Percentiles rank a stretch among this genome's conserved stretches.
Conservation (phyloP, 2,113 vertebrate species). For the Rhabdomys dilectus region DNA sequence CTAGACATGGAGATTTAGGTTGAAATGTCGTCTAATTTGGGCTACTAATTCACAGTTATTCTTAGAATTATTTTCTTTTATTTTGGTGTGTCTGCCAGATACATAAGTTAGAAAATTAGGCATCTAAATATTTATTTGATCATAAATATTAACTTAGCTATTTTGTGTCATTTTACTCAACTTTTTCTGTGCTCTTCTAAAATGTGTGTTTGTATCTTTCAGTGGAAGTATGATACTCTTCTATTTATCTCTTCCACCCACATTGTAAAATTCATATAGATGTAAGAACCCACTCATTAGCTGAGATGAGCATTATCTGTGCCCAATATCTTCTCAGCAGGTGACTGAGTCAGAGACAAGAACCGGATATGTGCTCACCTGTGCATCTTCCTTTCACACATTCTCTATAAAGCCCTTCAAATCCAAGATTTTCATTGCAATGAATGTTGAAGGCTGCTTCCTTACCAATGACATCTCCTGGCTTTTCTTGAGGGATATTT, state of each 20-base stretch:
- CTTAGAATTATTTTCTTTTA: neutral
- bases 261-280: neutral
- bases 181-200: neutral
- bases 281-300: neutral
- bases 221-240: neutral
- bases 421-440: too few relatives aligned
- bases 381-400: neutral
- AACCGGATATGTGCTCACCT: accelerated
- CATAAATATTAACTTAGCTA: neutral
- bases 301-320: neutral
- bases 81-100: neutral
- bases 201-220: neutral
- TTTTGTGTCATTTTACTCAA: neutral
- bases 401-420: too few relatives aligned
- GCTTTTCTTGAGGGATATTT: too few relatives aligned
- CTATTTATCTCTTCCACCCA: neutral
- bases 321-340: neutral
- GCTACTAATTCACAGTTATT: neutral
- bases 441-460: too few relatives aligned
- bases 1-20: neutral
- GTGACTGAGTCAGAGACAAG: neutral
- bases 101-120: neutral
- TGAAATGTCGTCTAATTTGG: neutral
- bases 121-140: neutral
- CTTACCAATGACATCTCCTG: too few relatives aligned